These are phyloP conservation scores for Diglossa cyanea DNA, from an alignment of 2,797 vertebrate species.

Conservation along the genomic window DNA sequence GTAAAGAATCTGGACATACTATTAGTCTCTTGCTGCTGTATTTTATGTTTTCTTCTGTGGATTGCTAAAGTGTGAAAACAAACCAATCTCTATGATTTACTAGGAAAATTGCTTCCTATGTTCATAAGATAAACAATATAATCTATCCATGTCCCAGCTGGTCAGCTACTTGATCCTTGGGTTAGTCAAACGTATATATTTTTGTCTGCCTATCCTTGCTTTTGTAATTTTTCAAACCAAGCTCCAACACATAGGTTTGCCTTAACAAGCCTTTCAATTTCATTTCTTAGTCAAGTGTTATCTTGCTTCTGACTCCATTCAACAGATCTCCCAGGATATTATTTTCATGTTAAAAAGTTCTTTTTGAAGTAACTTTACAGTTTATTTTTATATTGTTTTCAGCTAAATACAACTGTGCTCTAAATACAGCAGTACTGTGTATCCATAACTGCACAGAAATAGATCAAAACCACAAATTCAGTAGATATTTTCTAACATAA, in stretches of 20 bases:
- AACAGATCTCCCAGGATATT: neutral
- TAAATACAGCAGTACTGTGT: neutral
- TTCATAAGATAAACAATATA: neutral
- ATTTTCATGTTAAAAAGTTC: slow-evolving; percentile 13
- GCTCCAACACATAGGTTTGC: neutral
- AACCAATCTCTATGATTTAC: neutral
- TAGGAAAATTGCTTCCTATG: neutral
- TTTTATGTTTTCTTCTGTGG: neutral
- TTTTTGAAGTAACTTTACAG: neutral
- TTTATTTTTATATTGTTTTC: slow-evolving; percentile 12
- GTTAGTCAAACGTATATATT: neutral
- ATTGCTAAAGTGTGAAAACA: neutral
- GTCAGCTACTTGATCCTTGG: slow-evolving; percentile 23
- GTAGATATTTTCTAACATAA: neutral
- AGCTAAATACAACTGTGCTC: neutral
- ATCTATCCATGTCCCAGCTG: neutral
- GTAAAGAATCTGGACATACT: neutral
- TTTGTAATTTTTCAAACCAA: slow-evolving; percentile 20
- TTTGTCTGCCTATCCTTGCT: slow-evolving; percentile 7
- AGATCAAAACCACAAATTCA: neutral
- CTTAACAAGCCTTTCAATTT: slow-evolving; percentile 18
- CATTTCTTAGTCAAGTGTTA: slow-evolving; percentile 24
- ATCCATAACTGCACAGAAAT: neutral
- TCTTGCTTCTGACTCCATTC: neutral
- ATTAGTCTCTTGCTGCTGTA: neutral